phyloP scores from a whole-genome alignment of 1,140 invertebrate genomes.

The Protaetia brevitarsis region DNA sequence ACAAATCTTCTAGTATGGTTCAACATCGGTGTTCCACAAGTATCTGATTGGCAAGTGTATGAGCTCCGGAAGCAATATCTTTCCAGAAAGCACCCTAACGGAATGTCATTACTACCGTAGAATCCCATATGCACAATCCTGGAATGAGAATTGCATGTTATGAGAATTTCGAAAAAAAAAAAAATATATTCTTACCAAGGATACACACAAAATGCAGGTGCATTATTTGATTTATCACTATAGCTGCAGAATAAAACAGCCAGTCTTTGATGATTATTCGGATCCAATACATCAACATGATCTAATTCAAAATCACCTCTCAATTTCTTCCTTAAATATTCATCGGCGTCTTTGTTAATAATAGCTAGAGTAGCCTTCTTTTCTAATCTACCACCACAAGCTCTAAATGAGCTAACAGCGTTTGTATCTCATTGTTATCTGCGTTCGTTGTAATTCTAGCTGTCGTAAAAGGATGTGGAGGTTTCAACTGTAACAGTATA shows the following conservation, averaged over 20 bases:
- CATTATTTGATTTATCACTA: slow-evolving; percentile 73
- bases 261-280: slow-evolving; percentile 82
- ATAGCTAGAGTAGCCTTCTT: slow-evolving; percentile 37
- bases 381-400: slow-evolving; percentile 69
- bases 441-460: slow-evolving; percentile 64
- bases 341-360: slow-evolving; percentile 22
- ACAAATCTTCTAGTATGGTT: slow-evolving; percentile 84
- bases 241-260: slow-evolving; percentile 92
- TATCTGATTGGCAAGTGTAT: slow-evolving; percentile 78
- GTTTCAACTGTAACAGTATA: slow-evolving; percentile 34
- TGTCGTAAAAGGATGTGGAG: slow-evolving; percentile 70
- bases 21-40: slow-evolving; percentile 80
- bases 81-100: slow-evolving; percentile 90
- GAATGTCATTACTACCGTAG: slow-evolving; percentile 92
- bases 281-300: slow-evolving; percentile 74
- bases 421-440: slow-evolving; percentile 66
- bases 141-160: slow-evolving; percentile 30
- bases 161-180: neutral
- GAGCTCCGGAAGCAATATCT: slow-evolving; percentile 83
- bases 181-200: slow-evolving; percentile 64
- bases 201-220: slow-evolving; percentile 84
- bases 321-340: slow-evolving; percentile 24
- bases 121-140: slow-evolving; percentile 92
- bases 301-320: slow-evolving; percentile 38
- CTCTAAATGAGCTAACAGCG: slow-evolving; percentile 78